Conservation (phyloP, 2,113 vertebrate species). For the Sphyrna mokarran region DNA sequence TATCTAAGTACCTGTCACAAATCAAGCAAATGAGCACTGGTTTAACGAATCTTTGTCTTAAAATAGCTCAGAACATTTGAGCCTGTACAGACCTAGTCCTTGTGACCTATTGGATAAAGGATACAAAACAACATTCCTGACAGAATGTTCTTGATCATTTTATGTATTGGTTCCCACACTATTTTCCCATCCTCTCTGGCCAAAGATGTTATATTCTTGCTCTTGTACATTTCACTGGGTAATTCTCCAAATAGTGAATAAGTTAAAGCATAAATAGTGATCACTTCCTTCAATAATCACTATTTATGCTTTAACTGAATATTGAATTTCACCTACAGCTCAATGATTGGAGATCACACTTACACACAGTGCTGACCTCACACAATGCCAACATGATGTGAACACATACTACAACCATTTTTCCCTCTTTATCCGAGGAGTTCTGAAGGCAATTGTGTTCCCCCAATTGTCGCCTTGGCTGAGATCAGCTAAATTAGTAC, state of each 20-base stretch:
- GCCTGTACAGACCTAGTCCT: background rate
- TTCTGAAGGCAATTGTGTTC: background rate
- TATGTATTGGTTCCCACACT: background rate
- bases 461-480: background rate
- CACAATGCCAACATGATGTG: background rate
- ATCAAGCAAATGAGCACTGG: background rate
- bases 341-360: background rate
- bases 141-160: background rate
- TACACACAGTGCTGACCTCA: background rate
- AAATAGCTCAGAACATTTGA: conserved; percentile 27
- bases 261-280: too few species aligned
- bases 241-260: too few species aligned
- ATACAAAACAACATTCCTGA: background rate
- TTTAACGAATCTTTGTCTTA: background rate
- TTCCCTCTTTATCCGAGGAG: background rate
- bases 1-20: conserved; percentile 19
- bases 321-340: background rate
- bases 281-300: background rate
- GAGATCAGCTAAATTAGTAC: background rate
- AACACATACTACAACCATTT: background rate
- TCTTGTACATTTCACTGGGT: background rate
- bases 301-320: background rate
- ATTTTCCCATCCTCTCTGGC: background rate
- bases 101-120: background rate
- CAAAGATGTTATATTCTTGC: background rate